Evolutionary conservation across 2,113 vertebrate species (phyloP).

Genomic region (Myocastor coypus): DNA sequence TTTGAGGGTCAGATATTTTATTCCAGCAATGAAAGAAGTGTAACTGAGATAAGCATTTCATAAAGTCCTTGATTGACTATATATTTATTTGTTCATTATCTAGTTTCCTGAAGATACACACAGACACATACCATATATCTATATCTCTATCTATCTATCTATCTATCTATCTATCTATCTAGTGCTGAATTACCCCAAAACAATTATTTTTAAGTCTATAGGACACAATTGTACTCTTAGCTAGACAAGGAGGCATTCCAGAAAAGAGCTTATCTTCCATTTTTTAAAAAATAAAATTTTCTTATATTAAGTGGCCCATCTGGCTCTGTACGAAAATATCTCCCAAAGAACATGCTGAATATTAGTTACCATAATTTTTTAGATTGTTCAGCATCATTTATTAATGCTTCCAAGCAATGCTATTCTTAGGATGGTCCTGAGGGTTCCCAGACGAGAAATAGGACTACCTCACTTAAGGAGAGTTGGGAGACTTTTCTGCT

Average conservation of each 20-base stretch:
- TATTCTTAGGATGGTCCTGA: conserved; percentile 42
- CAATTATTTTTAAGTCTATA: conserved; percentile 32
- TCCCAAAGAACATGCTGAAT: conserved; percentile 16
- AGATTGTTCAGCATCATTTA: conserved; percentile 38
- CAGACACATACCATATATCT: background rate
- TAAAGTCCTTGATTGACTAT: background rate
- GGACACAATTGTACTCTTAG: background rate
- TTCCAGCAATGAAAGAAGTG: too few species aligned
- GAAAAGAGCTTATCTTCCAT: conserved; percentile 5
- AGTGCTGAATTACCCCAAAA: background rate
- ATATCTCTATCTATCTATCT: background rate
- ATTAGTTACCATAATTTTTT: conserved; percentile 54
- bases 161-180: background rate
- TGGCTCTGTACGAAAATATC: background rate
- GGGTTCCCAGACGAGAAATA: conserved; percentile 4
- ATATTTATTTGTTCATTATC: conserved; percentile 16
- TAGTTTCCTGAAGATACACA: background rate
- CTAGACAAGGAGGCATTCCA: background rate
- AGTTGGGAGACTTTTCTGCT: conserved; percentile 8
- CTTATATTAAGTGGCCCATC: background rate
- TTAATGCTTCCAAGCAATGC: conserved; percentile 51
- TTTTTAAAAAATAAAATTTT: background rate
- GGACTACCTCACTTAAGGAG: conserved; percentile 10
- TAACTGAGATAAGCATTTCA: background rate
- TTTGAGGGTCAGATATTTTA: too few species aligned